Evolutionary conservation across 2,797 vertebrate species (phyloP), one percentile per base, ranked within the genome.

Genomic region (Hirundo rustica): DNA sequence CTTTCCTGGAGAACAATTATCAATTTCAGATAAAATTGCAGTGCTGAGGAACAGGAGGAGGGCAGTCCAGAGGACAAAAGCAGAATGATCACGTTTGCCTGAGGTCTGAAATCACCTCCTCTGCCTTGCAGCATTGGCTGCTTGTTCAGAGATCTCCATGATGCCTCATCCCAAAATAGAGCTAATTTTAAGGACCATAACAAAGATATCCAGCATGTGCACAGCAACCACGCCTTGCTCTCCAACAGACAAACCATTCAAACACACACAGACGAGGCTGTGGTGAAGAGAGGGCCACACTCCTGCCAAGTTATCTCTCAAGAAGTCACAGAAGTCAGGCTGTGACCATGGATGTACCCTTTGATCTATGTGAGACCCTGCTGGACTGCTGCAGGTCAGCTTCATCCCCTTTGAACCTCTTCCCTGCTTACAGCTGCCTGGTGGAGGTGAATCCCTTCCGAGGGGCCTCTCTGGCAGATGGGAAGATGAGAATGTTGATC

Each of bases 351-450:
- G 32, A 47, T 4, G 60, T 19, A 50, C n/a, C 71, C 81, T 95
- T 94, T 95, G 96, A 96, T 90, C 92, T 82, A 22, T 0, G 2
- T 3, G 15, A 90, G 80, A 84, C 88, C 48, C 70, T 0, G 13
- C 62, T 60, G 70, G 62, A 82, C 88, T 48, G 73, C 87, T 92
- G 80, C 92, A 93, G 94, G 80, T 95, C 90, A 93, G 2, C 77
- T 20, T 23, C 27, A 30, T 40, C 54, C 15, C 85, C 93, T 95
- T 95, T 93, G 96, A 96, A 93, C 94, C 83, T 65, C 45, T 25
- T 79, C 83, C 50, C 60, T 36, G 80, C 83, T 58, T 51, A 64
- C 91, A 88, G 83, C 64, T 64, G 88, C 83, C 64, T 18, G 8
- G 16, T 57, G 53, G 91, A 93, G 71, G 67, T 32, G 50, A 90